Conservation (phyloP, 2,113 vertebrate species). For the Melanerpes aurifrons region DNA sequence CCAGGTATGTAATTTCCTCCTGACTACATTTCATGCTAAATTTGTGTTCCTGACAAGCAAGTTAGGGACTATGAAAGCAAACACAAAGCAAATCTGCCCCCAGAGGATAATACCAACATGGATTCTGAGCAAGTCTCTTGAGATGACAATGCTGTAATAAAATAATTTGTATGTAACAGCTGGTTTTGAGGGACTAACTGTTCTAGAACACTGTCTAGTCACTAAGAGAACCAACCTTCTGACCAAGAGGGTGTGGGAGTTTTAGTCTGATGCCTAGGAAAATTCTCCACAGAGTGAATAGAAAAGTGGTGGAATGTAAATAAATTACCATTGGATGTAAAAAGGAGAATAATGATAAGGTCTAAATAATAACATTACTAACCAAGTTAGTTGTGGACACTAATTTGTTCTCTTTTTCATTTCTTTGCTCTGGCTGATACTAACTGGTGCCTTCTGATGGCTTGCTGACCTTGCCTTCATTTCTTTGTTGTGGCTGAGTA, state of each 20-base stretch:
- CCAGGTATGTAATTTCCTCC: accelerated
- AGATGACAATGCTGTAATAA: background rate
- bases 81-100: background rate
- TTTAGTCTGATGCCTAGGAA: too few relatives aligned
- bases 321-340: too few relatives aligned
- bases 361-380: too few relatives aligned
- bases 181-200: background rate
- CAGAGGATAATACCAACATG: accelerated
- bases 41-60: background rate
- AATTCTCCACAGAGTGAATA: too few relatives aligned
- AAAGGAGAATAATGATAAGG: too few relatives aligned
- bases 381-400: too few relatives aligned
- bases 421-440: too few relatives aligned
- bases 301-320: too few relatives aligned
- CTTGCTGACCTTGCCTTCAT: too few relatives aligned
- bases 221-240: background rate
- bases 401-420: too few relatives aligned
- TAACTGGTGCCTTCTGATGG: too few relatives aligned
- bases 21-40: background rate
- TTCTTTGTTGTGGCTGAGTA: too few relatives aligned
- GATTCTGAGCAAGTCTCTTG: background rate
- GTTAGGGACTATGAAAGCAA: background rate
- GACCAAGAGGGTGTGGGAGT: background rate
- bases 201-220: background rate
- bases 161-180: background rate